A percentile compares a stretch with the other conserved stretches of the same genome.
These are phyloP conservation scores for Drosophila busckii DNA, from an alignment of 1,140 invertebrate species.

Conservation along the genomic window DNA sequence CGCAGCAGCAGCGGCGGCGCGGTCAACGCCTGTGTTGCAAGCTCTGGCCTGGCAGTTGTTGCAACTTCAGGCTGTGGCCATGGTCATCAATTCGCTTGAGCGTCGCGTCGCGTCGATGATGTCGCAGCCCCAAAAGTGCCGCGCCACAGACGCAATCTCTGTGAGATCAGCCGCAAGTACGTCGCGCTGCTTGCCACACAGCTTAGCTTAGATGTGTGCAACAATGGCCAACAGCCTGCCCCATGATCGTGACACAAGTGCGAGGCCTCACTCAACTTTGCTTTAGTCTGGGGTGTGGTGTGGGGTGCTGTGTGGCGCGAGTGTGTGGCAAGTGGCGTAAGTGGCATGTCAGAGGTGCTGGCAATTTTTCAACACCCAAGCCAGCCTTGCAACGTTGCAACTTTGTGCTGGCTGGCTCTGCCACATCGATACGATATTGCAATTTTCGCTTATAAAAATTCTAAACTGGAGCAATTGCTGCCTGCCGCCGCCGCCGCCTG, in stretches of 20 bases:
- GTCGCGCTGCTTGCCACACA: slow-evolving; percentile 27
- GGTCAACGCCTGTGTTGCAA: not conserved
- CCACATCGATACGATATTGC: slow-evolving; percentile 39
- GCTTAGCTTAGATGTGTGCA: slow-evolving; percentile 61
- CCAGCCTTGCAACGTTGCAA: not conserved
- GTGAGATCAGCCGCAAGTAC: slow-evolving; percentile 61
- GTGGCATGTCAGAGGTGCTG: slow-evolving; percentile 44
- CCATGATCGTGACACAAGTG: slow-evolving; percentile 68
- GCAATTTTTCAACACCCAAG: slow-evolving; percentile 68
- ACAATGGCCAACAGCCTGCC: slow-evolving; percentile 48
- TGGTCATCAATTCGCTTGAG: slow-evolving; percentile 45
- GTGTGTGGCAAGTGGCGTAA: not conserved
- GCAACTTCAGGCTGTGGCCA: slow-evolving; percentile 18
- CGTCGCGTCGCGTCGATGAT: slow-evolving; percentile 29
- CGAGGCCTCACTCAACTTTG: slow-evolving; percentile 18
- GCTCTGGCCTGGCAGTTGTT: too few relatives aligned
- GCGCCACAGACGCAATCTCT: slow-evolving; percentile 58
- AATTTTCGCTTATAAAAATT: slow-evolving; percentile 59
- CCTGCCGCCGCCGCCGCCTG: not conserved
- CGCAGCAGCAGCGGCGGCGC: slow-evolving; percentile 26
- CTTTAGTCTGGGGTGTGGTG: too few relatives aligned
- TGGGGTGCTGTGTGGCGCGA: too few relatives aligned
- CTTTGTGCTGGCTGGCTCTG: not conserved
- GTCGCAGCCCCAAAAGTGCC: slow-evolving; percentile 54
- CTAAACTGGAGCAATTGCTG: slow-evolving; percentile 59